Conservation (phyloP, 2,888 invertebrate species). For the Trachelus stipa region DNA sequence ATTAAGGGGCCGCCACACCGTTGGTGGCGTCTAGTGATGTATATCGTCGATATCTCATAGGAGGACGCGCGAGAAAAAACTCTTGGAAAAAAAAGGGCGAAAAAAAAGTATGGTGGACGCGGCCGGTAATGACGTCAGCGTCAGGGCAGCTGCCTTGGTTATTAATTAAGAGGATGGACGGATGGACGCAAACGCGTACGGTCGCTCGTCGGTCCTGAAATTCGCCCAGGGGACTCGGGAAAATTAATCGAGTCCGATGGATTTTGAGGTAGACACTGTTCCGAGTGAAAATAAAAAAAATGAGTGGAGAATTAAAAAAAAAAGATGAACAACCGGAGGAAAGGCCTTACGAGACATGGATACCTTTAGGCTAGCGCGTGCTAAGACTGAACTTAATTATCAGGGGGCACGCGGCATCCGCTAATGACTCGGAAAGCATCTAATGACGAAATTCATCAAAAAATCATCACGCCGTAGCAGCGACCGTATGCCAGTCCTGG, state of each 20-base stretch:
- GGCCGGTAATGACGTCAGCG: constrained; percentile 58
- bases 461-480: constrained; percentile 47
- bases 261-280: constrained; percentile 39
- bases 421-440: constrained; percentile 48
- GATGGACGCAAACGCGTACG: constrained; percentile 26
- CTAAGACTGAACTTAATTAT: constrained; percentile 52
- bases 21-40: constrained; percentile 60
- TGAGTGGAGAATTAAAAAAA: not conserved
- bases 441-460: constrained; percentile 56
- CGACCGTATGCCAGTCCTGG: not conserved
- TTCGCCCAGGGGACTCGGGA: constrained; percentile 52
- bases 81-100: constrained; percentile 9
- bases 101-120: not conserved
- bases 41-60: constrained; percentile 57
- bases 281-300: too few species aligned
- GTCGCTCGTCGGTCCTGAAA: constrained; percentile 42
- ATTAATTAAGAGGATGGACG: constrained; percentile 58
- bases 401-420: constrained; percentile 28
- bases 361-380: constrained; percentile 51
- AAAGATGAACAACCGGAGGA: not conserved
- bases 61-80: constrained; percentile 28
- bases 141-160: constrained; percentile 60
- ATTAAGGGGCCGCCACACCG: constrained; percentile 49
- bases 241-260: constrained; percentile 57
- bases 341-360: constrained; percentile 38